These are phyloP conservation scores for Meandrusa payeni DNA, from an alignment of 2,888 invertebrate genomes.

Conservation along the genomic window DNA sequence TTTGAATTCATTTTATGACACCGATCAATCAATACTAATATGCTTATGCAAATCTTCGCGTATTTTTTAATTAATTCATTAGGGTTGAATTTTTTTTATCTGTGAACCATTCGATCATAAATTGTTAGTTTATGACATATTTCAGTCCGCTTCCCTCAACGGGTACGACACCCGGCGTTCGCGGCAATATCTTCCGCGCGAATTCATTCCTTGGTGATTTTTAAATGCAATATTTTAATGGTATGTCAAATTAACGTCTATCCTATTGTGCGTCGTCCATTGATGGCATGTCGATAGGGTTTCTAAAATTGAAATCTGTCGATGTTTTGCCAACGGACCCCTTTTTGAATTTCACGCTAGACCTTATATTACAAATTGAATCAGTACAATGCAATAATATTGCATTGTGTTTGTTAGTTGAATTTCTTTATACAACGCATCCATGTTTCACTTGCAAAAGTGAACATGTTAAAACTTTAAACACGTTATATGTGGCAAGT, in stretches of 20 bases:
- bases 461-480: no score
- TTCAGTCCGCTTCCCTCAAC: constrained; percentile 30
- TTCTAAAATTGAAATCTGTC: constrained; percentile 40
- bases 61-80: constrained; percentile 64
- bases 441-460: constrained; percentile 36
- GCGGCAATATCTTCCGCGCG: constrained; percentile 66
- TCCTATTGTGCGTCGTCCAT: constrained; percentile 62
- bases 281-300: constrained; percentile 77
- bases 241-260: constrained; percentile 77
- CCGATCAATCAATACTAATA: constrained; percentile 64
- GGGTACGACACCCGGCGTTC: constrained; percentile 50
- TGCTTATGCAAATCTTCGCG: constrained; percentile 59
- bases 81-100: constrained; percentile 40
- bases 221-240: constrained; percentile 76
- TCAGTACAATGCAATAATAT: constrained; percentile 50
- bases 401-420: constrained; percentile 48
- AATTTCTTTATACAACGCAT: constrained; percentile 46
- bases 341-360: constrained; percentile 68
- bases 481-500: no score
- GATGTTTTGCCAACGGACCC: constrained; percentile 62
- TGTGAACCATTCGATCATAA: constrained; percentile 48
- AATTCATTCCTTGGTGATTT: constrained; percentile 58
- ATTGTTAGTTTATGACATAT: constrained; percentile 60
- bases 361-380: constrained; percentile 74
- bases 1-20: constrained; percentile 58